Conservation (phyloP, 2,888 invertebrate genomes). For the Argyresthia albistria region DNA sequence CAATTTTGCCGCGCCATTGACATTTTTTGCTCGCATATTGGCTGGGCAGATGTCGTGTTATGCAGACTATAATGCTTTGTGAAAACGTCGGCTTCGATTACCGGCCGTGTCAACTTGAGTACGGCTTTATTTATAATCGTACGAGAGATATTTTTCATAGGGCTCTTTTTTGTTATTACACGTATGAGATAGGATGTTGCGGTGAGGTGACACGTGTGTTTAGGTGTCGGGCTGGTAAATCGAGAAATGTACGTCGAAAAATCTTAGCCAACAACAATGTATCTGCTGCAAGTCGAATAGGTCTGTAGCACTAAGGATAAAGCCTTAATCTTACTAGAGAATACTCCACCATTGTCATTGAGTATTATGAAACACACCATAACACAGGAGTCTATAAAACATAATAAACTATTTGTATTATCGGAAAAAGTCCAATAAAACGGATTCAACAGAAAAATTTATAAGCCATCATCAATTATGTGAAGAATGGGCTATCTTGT, state of each 20-base stretch:
- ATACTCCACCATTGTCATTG: no score
- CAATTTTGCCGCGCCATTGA: constrained; percentile 33
- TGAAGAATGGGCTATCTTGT: constrained; percentile 28
- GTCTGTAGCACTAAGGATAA: no score
- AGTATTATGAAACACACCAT: no score
- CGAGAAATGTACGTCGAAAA: background rate
- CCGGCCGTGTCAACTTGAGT: constrained; percentile 42
- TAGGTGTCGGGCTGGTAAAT: background rate
- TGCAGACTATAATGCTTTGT: constrained; percentile 6
- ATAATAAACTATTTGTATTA: background rate
- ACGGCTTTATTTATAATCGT: constrained; percentile 58
- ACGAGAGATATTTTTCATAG: constrained; percentile 44
- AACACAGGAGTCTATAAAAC: background rate
- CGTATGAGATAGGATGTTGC: constrained; percentile 14
- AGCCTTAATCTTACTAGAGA: no score
- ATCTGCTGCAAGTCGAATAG: no score
- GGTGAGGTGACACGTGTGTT: constrained; percentile 17
- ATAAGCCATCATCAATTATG: constrained; percentile 53
- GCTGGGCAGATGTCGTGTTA: constrained; percentile 48
- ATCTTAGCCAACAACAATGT: no score
- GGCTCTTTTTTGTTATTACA: constrained; percentile 26
- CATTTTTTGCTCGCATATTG: constrained; percentile 35
- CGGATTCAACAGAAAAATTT: constrained; percentile 25
- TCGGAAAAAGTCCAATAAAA: background rate
- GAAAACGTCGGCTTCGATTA: constrained; percentile 53